Base-by-base conservation (phyloP, 2,888 invertebrate species). In the Stenodera caucasica region DNA sequence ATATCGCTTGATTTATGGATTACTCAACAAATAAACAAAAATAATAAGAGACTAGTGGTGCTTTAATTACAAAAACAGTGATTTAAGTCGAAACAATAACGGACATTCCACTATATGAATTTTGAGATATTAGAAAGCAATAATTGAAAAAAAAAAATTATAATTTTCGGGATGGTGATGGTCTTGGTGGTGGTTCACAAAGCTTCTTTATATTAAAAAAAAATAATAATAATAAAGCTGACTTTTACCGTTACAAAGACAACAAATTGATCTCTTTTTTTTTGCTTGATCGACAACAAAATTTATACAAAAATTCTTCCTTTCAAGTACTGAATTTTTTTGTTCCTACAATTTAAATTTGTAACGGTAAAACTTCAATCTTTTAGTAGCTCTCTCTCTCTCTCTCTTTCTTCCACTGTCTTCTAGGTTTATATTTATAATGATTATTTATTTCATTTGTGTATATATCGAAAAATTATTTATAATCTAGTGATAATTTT, bases 1-100 rank as follows among this genome's bases (percentile, higher is more conserved):
- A 90, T 81, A 86, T 92, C 84, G 84, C 86, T 75, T 88, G 83
- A 84, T 45, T n/a, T 9, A 11, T 21, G 65, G 23, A 40, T 61
- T 53, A 30, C 54, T 12, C 15, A 37, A 57, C 21, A 49, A 18
- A 59, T 29, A 40, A 26, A 26, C 26, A 50, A 56, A 6, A 52
- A 35, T 32, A 40, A 52, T 57, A 55, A 61, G 61, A 67, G 67
- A 68, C 65, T 63, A 45, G 35, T 66, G 69, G 70, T 70, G 70
- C 67, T 69, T 61, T 58, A 64, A 63, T 57, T 23, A 62, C 49
- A 35, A n/a, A n/a, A 35, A 18, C 18, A 40, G 40, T 40, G 40
- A 40, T 40, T 40, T 5, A 55, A 32, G 37, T 54, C 15, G n/a
- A 23, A 15, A 23, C 30, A 33, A 40, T 32, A 32, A 26, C 18